Conservation (phyloP, 2,888 invertebrate genomes). For the Digitonthophagus gazella region DNA sequence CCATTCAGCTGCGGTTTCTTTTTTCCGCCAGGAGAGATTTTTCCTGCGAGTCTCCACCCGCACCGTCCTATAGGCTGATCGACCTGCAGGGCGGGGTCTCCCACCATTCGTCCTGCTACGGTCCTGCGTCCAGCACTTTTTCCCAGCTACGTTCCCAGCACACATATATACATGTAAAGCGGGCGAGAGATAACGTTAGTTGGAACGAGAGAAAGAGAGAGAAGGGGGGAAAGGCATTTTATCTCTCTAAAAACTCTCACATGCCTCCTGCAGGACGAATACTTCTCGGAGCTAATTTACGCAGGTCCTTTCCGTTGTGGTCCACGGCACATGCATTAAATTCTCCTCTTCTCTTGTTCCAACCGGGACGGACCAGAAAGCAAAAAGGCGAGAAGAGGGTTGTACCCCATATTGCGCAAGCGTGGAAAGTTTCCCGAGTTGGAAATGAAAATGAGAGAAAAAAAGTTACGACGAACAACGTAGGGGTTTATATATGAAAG, state of each 20-base stretch:
- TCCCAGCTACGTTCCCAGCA: slow-evolving; percentile 22
- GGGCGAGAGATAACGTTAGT: slow-evolving; percentile 24
- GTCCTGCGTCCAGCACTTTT: slow-evolving; percentile 26
- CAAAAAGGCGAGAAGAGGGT: slow-evolving; percentile 3
- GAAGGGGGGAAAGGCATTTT: background rate
- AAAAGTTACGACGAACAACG: background rate
- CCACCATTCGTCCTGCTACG: slow-evolving; percentile 43
- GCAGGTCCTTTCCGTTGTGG: background rate
- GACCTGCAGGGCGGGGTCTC: slow-evolving; percentile 49
- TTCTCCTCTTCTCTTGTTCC: slow-evolving; percentile 8
- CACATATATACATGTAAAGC: background rate
- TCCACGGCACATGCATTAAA: slow-evolving; percentile 5
- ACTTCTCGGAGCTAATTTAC: slow-evolving; percentile 16
- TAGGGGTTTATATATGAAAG: slow-evolving; percentile 16
- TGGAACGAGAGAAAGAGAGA: slow-evolving; percentile 1
- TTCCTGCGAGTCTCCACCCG: slow-evolving; percentile 54
- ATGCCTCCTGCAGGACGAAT: background rate
- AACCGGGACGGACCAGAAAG: background rate
- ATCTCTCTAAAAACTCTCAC: background rate
- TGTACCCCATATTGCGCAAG: slow-evolving; percentile 3
- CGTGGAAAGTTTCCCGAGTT: slow-evolving; percentile 5
- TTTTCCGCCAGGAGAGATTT: slow-evolving; percentile 50
- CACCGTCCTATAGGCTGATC: slow-evolving; percentile 52
- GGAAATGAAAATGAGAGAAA: background rate
- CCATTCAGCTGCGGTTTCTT: slow-evolving; percentile 52